phyloP scores from a whole-genome alignment of 2,888 invertebrate genomes.

The Lepidonotus clava region DNA sequence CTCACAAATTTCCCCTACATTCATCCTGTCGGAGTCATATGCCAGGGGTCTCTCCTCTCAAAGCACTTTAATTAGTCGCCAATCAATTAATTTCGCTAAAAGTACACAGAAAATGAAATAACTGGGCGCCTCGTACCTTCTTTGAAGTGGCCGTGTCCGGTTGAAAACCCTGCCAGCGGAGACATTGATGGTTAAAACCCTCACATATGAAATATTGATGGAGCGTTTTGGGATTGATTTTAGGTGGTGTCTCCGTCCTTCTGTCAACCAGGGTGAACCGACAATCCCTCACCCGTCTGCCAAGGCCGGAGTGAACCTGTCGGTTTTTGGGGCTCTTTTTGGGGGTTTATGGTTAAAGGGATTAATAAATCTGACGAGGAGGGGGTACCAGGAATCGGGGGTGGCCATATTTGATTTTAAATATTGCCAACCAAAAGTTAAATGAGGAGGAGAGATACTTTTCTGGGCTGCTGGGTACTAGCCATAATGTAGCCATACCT shows the following conservation, averaged over 20 bases:
- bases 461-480: too few relatives aligned
- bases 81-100: neutral
- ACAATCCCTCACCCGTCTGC: neutral
- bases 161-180: too few relatives aligned
- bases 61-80: slow-evolving; percentile 24
- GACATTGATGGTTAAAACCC: neutral
- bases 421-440: too few relatives aligned
- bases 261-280: neutral
- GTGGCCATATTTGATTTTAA: too few relatives aligned
- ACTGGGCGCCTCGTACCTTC: neutral
- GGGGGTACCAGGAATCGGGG: too few relatives aligned
- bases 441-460: too few relatives aligned
- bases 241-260: neutral
- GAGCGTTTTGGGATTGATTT: neutral
- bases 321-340: neutral
- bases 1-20: neutral
- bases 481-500: too few relatives aligned
- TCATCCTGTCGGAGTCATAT: neutral
- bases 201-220: neutral
- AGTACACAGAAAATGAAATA: neutral
- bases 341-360: neutral
- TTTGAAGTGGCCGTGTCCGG: neutral
- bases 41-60: neutral
- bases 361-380: neutral
- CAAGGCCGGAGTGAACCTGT: neutral